Conservation (phyloP, 2,797 vertebrate species). For the Darevskia mixta region DNA sequence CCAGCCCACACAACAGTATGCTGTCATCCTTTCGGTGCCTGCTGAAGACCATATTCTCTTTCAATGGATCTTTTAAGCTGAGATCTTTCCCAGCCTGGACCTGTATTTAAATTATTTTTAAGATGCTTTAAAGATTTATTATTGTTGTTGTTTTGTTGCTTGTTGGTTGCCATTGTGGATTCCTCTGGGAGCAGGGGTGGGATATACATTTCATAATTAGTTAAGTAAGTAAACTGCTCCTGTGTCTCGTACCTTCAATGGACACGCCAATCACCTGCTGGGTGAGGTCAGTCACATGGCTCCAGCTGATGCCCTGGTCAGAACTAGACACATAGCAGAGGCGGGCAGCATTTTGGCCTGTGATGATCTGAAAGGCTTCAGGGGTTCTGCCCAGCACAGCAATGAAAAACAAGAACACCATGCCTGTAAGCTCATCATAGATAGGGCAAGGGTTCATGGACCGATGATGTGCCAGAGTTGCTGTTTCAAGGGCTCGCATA, state of each 20-base stretch:
- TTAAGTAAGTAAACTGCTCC: too few species aligned
- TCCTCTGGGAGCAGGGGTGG: too few species aligned
- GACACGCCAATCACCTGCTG: conserved; percentile 86
- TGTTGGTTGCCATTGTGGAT: too few species aligned
- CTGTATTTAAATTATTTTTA: too few species aligned
- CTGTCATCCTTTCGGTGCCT: too few species aligned
- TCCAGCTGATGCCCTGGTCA: conserved; percentile 90
- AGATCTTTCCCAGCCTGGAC: too few species aligned
- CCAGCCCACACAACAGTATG: too few species aligned
- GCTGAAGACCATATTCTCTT: too few species aligned
- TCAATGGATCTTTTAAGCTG: too few species aligned
- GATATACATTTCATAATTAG: too few species aligned
- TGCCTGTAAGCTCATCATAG: conserved; percentile 89
- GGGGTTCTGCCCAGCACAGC: conserved; percentile 90
- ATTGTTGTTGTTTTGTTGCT: too few species aligned
- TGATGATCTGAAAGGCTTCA: conserved; percentile 90
- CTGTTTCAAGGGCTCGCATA: conserved; percentile 85
- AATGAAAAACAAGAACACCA: conserved; percentile 95
- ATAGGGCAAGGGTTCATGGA: conserved; percentile 98
- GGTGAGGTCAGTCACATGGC: conserved; percentile 86
- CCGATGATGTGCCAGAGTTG: conserved; percentile 85
- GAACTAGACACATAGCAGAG: conserved; percentile 90
- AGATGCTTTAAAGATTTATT: too few species aligned
- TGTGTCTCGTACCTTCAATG: conserved; percentile 83
- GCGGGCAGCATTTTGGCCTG: conserved; percentile 90